A percentile compares a stretch with the other conserved stretches of the same genome.
phyloP scores from a whole-genome alignment of 2,888 invertebrate species.

The Cataglyphis cursor region DNA sequence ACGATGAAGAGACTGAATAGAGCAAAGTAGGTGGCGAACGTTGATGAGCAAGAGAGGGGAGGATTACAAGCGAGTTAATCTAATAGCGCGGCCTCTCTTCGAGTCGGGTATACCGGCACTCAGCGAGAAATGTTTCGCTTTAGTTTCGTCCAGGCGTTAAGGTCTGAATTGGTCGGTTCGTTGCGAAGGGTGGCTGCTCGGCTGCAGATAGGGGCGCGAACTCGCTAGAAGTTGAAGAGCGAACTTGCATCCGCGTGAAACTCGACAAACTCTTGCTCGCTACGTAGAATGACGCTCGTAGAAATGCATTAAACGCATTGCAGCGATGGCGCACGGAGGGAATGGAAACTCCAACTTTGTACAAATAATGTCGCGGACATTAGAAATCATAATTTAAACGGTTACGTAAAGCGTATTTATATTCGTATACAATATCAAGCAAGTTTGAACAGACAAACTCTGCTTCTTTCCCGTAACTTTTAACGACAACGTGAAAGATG shows the following conservation, averaged over 20 bases:
- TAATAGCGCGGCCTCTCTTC: constrained; percentile 56
- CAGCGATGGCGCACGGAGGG: not conserved
- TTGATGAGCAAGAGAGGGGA: constrained; percentile 65
- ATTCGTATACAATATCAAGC: constrained; percentile 50
- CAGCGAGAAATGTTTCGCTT: constrained; percentile 70
- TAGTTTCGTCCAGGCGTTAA: constrained; percentile 71
- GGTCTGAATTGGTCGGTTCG: constrained; percentile 69
- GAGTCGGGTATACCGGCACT: constrained; percentile 62
- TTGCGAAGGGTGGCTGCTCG: constrained; percentile 59
- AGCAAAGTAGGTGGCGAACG: constrained; percentile 52
- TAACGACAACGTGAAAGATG: not conserved
- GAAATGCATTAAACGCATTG: constrained; percentile 52
- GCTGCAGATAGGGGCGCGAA: constrained; percentile 68
- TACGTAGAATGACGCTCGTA: constrained; percentile 48
- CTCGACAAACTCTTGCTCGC: constrained; percentile 63
- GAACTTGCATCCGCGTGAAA: constrained; percentile 54
- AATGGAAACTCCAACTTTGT: constrained; percentile 8
- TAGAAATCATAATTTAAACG: constrained; percentile 34
- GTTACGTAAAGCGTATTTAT: constrained; percentile 10
- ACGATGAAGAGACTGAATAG: constrained; percentile 58
- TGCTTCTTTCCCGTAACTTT: not conserved
- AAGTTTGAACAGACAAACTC: constrained; percentile 10
- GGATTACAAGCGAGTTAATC: constrained; percentile 81
- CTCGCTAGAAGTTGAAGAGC: constrained; percentile 61
- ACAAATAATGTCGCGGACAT: constrained; percentile 32